Evolutionary conservation across 1,140 invertebrate genomes (phyloP).

Genomic region (Drosophila obscura): DNA sequence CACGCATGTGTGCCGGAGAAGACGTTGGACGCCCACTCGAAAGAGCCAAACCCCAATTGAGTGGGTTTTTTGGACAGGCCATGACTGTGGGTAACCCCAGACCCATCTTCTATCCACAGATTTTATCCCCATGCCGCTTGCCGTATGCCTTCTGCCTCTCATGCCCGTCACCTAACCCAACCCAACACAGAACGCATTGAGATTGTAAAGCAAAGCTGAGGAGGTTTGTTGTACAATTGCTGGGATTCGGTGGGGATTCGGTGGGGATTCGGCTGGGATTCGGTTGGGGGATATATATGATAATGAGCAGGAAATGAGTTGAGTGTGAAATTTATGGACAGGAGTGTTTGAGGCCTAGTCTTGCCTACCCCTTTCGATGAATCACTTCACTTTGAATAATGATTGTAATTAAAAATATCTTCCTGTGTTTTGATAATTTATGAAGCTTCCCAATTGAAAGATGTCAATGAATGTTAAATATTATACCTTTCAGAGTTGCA

Average conservation of each 20-base stretch:
- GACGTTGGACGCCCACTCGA: constrained; percentile 61
- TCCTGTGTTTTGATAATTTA: constrained; percentile 12
- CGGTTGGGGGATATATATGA: constrained; percentile 58
- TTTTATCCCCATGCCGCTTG: too few species aligned
- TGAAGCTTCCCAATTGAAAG: too few species aligned
- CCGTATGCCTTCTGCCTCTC: too few species aligned
- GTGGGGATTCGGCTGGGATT: constrained; percentile 1
- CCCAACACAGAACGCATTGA: constrained; percentile 45
- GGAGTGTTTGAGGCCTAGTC: constrained; percentile 52
- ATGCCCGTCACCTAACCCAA: constrained; percentile 19
- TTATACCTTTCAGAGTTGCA: constrained; percentile 30
- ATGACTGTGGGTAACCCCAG: constrained; percentile 22
- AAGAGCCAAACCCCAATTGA: constrained; percentile 71
- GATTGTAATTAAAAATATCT: constrained; percentile 65
- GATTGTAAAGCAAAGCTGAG: constrained; percentile 17
- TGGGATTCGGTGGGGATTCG: constrained; percentile 4
- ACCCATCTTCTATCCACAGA: constrained; percentile 11
- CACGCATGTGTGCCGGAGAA: constrained; percentile 41
- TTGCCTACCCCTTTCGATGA: constrained; percentile 23
- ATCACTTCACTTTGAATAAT: constrained; percentile 57
- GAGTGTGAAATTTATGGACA: constrained; percentile 78
- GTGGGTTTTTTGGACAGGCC: constrained; percentile 73
- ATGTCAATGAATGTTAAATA: constrained; percentile 29
- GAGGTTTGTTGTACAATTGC: constrained; percentile 58
- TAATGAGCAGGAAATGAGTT: constrained; percentile 81